phyloP scores from a whole-genome alignment of 2,797 vertebrate species.

The Ciconia nigra region DNA sequence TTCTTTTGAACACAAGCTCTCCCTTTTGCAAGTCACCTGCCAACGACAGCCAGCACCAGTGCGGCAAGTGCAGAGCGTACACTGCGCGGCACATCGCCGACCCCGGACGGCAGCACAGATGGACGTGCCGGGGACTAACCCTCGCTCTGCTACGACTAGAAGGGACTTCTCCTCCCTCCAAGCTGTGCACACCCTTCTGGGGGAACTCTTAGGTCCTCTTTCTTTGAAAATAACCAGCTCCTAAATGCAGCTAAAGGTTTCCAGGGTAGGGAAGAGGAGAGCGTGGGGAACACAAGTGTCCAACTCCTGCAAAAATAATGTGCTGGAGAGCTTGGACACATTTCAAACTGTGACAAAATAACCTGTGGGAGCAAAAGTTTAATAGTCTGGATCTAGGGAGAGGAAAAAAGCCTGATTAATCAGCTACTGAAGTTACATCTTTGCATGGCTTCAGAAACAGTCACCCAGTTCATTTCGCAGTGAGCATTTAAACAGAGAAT shows the following conservation, averaged over 20 bases:
- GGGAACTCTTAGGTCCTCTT: neutral
- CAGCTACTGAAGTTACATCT: slow-evolving; percentile 29
- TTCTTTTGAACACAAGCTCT: neutral
- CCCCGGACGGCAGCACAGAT: accelerated
- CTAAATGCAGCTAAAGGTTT: slow-evolving; percentile 3
- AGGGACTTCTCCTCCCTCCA: neutral
- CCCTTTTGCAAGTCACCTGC: neutral
- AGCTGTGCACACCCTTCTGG: neutral
- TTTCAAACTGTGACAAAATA: slow-evolving; percentile 45
- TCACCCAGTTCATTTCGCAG: accelerated
- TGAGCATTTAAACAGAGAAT: neutral
- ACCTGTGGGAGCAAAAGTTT: slow-evolving; percentile 54
- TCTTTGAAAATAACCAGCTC: slow-evolving; percentile 10
- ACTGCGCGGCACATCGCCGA: accelerated
- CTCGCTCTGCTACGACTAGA: neutral
- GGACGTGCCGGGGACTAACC: neutral
- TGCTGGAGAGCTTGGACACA: neutral
- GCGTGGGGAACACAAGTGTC: neutral
- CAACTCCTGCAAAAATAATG: neutral
- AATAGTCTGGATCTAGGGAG: slow-evolving; percentile 20
- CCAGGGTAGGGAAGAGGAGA: neutral
- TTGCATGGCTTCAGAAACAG: neutral
- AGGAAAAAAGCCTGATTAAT: slow-evolving; percentile 28
- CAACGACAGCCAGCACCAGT: neutral
- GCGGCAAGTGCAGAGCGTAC: accelerated